Evolutionary conservation across 2,888 invertebrate species (phyloP).

Genomic region (Cantharis nigra): DNA sequence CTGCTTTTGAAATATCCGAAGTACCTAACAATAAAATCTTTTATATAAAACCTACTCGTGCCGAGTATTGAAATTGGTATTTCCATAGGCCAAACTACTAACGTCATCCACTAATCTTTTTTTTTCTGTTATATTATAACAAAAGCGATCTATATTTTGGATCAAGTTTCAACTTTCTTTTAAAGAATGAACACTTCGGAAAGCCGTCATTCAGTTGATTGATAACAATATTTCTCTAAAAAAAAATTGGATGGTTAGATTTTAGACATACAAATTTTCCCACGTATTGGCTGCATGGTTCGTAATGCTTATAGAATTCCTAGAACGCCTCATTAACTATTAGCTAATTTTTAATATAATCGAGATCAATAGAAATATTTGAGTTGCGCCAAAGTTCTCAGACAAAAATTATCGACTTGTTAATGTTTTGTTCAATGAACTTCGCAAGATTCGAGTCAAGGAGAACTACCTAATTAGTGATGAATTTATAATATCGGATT

Average conservation of each 20-base stretch:
- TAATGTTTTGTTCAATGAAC: neutral
- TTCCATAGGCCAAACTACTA: neutral
- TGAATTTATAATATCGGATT: neutral
- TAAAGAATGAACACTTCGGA: neutral
- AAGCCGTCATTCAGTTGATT: neutral
- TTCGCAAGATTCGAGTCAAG: neutral
- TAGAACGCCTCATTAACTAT: neutral
- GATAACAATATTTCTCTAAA: neutral
- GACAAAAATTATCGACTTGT: neutral
- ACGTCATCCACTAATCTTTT: neutral
- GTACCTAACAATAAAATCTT: neutral
- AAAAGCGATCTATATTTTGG: neutral
- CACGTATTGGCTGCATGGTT: neutral
- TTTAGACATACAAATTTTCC: too few species aligned
- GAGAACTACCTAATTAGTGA: neutral
- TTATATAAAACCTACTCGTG: neutral
- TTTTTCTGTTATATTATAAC: neutral
- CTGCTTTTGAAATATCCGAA: neutral
- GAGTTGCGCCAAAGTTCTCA: neutral
- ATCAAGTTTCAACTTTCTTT: neutral
- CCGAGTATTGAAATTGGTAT: neutral
- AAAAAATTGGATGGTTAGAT: neutral
- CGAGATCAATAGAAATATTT: neutral
- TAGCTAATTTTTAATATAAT: neutral
- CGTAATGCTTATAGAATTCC: neutral